Base-by-base conservation (phyloP, 2,113 vertebrate species). In the Delphinus delphis region DNA sequence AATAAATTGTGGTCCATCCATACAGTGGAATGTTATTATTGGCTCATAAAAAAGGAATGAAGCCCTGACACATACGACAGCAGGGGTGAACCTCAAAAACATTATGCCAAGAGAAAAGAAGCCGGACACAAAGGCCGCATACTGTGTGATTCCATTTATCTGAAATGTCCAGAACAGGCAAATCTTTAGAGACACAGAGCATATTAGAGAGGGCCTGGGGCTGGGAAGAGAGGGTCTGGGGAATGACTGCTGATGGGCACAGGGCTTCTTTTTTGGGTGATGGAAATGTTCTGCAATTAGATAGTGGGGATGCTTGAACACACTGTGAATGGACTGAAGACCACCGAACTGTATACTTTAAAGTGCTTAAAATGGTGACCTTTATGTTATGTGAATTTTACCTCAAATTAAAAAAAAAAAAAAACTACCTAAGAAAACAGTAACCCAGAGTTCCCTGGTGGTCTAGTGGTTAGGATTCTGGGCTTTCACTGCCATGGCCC, bases 131-230 rank as follows among this genome's bases (percentile, higher is more conserved):
- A 53, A 17, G 50, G 94, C 71, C 26, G 20, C 12, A 1, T 6
- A 6, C 50, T 53, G 2, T 21, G 15, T 0, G 7, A 9, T 1
- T n/a, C 73, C 33, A 7, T 15, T 60, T 14, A 11, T 11, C 25
- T 12, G 63, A 70, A 33, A 53, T 17, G 71, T 18, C n/a, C 28
- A 44, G 58, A 31, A 38, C 0, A 38, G 60, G 81, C 38, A 6
- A 38, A 25, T 60, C 63, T 28, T 36, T 0, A 20, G 18, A 36
- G 31, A 87, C 36, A 79, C 33, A n/a, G 25, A 55, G 67, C 67
- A 20, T 28, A 20, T 1, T 0, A 17, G 83, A 1, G 17, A 65
- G 2, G 17, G 74, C 36, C 31, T 1, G 14, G 26, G 25, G n/a
- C 55, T 25, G 8, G 26, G 18, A 8, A 7, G 21, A 31, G 38